Conservation (phyloP, 1,140 invertebrate genomes). For the Tetragonula clypearis region DNA sequence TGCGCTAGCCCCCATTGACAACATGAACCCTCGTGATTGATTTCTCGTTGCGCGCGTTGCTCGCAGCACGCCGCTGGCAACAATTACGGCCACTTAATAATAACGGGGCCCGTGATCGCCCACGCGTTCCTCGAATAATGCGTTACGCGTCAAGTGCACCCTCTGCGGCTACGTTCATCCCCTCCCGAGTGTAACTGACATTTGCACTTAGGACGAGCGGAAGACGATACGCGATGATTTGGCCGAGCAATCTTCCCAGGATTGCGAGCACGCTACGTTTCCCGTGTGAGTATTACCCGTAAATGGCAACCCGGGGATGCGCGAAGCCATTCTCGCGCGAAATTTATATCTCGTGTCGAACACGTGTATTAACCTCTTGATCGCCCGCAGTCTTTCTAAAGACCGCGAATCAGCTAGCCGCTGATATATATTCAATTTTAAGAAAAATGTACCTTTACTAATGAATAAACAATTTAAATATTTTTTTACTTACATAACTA, state of each 20-base stretch:
- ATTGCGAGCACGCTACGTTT: not conserved
- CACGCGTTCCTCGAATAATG: conserved; percentile 22
- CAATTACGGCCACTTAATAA: conserved; percentile 51
- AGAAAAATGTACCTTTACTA: too few species aligned
- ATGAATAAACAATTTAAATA: too few species aligned
- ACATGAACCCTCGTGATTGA: conserved; percentile 51
- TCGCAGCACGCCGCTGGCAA: conserved; percentile 6
- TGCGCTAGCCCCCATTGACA: conserved; percentile 25
- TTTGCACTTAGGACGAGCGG: conserved; percentile 24
- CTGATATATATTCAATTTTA: too few species aligned
- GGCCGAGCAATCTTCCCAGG: not conserved
- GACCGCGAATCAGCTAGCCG: too few species aligned
- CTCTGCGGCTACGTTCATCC: not conserved
- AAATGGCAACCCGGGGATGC: too few species aligned
- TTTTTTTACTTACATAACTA: too few species aligned
- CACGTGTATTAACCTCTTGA: too few species aligned
- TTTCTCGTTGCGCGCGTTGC: conserved; percentile 22
- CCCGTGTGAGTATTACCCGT: too few species aligned
- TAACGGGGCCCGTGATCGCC: not conserved
- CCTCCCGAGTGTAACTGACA: conserved; percentile 9
- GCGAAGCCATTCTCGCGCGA: too few species aligned
- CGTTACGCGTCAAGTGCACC: not conserved
- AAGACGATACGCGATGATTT: not conserved
- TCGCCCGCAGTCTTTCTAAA: too few species aligned
- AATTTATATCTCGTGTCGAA: too few species aligned